Conservation (phyloP, 2,888 invertebrate genomes). For the Bruchidius siliquastri region DNA sequence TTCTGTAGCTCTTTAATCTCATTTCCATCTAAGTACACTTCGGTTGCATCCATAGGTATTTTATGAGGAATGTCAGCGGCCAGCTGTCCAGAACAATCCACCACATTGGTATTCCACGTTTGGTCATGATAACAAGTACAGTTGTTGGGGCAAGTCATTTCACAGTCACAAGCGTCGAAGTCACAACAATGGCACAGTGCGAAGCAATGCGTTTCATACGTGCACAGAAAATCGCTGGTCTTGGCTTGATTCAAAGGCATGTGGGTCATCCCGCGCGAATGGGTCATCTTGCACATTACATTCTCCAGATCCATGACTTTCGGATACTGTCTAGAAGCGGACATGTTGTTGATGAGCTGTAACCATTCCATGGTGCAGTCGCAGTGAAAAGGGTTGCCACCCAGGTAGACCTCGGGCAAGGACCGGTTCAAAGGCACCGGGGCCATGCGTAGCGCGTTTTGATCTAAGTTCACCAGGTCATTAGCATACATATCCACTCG, state of each 20-base stretch:
- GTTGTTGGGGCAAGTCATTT: slow-evolving; percentile 91
- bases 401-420: slow-evolving; percentile 84
- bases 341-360: slow-evolving; percentile 82
- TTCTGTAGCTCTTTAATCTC: slow-evolving; percentile 77
- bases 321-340: slow-evolving; percentile 76
- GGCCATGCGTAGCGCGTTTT: slow-evolving; percentile 75
- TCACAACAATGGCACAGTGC: slow-evolving; percentile 94
- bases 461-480: slow-evolving; percentile 74
- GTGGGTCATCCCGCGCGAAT: slow-evolving; percentile 75
- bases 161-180: slow-evolving; percentile 93
- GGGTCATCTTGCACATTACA: slow-evolving; percentile 82
- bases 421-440: slow-evolving; percentile 67
- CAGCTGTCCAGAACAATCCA: slow-evolving; percentile 81
- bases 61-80: slow-evolving; percentile 74
- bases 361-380: slow-evolving; percentile 96
- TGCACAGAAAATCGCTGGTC: slow-evolving; percentile 83
- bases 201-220: slow-evolving; percentile 90
- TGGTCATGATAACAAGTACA: slow-evolving; percentile 94
- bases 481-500: slow-evolving; percentile 89
- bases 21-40: slow-evolving; percentile 89
- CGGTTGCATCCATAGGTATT: slow-evolving; percentile 92
- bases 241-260: slow-evolving; percentile 72
- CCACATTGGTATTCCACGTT: slow-evolving; percentile 88
- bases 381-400: slow-evolving; percentile 90
- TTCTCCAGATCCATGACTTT: slow-evolving; percentile 84